Evolutionary conservation across 2,113 vertebrate species (phyloP), one percentile per base, ranked within the genome.

Genomic region (Chelonoidis abingdonii): DNA sequence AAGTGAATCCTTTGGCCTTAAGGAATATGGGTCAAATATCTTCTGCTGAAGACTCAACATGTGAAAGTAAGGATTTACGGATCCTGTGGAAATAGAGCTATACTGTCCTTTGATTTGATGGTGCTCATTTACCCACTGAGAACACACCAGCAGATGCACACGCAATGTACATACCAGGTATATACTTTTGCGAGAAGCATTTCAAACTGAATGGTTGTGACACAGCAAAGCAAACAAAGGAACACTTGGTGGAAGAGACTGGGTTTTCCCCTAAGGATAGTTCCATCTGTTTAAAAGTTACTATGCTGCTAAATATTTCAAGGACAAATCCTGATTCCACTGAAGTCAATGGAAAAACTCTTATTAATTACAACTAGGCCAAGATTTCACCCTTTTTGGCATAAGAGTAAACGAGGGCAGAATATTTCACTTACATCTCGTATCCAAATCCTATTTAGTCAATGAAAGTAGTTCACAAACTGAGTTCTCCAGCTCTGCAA

Each of bases 281-380:
- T 38, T 50, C 21, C 35, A 7, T 89, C 95, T 89, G 62, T 89
- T 92, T 89, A 92, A 92, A 87, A 89, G 56, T 9, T 80, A 21
- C 27, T 76, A 10, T 35, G 13, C 31, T 78, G 19, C 13, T 72
- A 89, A 87, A 5, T 27, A 83, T 52, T 52, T 81, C 21, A 84
- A 25, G 10, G 79, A 41, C 44, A 88, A 93, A 88, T 84, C 78
- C 38, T 82, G 78, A 25, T 54, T 92, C 31, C 19, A 82, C 4
- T 89, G 56, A 94, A 92, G 91, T 76, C 41, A 47, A 29, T 27
- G 25, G 41, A 78, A 47, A 72, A 21, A 21, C 35, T 38, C n/a
- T 19, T 72, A 72, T 72, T 72, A 72, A 72, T 72, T 72, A 72
- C n/a, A 72, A 47, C 3, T 78, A 25, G 12, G 14, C 25, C 75